Evolutionary conservation across 2,113 vertebrate species (phyloP), one percentile per base, ranked within the genome.

Genomic region (Erythrocercus mccallii): DNA sequence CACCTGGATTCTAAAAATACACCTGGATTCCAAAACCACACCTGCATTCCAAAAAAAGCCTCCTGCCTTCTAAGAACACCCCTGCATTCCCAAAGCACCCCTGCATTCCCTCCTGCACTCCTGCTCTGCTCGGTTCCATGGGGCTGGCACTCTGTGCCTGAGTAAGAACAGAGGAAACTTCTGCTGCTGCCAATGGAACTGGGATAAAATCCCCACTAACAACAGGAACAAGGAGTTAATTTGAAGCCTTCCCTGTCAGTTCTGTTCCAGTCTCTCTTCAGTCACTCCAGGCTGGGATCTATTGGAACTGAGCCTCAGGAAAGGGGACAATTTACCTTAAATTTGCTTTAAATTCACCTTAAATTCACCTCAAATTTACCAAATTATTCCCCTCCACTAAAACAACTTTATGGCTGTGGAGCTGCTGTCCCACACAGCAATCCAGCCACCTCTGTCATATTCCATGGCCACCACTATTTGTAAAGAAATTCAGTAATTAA

Each of bases 121-220:
- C 62, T 19, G 7, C 64, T 20, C 78, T 17, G 20, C 5, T 0
- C 15, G 16, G n/a, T n/a, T 42, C 14, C 42, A 44, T 17, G 15
- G 4, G n/a, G 33, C 35, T 53, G 4, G 2, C 2, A 0, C 1
- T 22, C 64, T 2, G 18, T 19, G 15, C 21, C 2, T 11, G 51
- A 66, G 38, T 3, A 15, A 38, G 5, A 45, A 27, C 17, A 45
- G 48, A 71, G n/a, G 40, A 15, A 66, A 57, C 8, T 51, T 28
- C 61, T 37, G 28, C 30, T 72, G 51, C 72, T 61, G 44, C 47
- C 48, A 12, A 6, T 9, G n/a, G n/a, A 37, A 86, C 57, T 21
- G 33, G 65, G n/a, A 54, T 76, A 64, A n/a, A 85, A 69, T 15
- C 17, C 54, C 19, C 48, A 15, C 16, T 15, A 24, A 20, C 6